Evolutionary conservation across 1,140 invertebrate genomes (phyloP).

Genomic region (Dendroctonus valens): DNA sequence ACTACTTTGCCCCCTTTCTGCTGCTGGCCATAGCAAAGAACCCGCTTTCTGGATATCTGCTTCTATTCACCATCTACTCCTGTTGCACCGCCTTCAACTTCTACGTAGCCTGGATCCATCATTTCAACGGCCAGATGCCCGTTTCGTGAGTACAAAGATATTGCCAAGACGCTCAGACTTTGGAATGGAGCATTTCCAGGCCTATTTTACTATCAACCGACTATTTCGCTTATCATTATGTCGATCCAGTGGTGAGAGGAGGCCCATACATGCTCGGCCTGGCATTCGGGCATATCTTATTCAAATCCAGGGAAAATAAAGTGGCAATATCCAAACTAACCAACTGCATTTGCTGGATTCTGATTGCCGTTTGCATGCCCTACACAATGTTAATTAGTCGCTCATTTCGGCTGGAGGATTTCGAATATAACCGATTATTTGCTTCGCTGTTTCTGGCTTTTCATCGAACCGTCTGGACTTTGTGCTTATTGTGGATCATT

Average conservation of each 20-base stretch:
- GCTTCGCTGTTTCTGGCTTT: conserved; percentile 34
- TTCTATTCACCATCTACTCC: conserved; percentile 31
- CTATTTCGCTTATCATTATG: conserved; percentile 38
- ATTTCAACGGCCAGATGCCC: conserved; percentile 38
- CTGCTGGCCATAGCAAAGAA: conserved; percentile 51
- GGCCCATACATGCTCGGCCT: conserved; percentile 39
- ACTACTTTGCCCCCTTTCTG: conserved; percentile 57
- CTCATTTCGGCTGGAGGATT: conserved; percentile 36
- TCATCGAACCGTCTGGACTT: conserved; percentile 36
- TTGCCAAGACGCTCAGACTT: background rate
- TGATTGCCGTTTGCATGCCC: conserved; percentile 30
- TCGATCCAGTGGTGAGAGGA: conserved; percentile 33
- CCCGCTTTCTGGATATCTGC: conserved; percentile 32
- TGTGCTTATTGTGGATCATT: conserved; percentile 39
- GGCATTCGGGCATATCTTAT: conserved; percentile 35
- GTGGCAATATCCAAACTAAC: conserved; percentile 25
- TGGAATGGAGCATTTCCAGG: conserved; percentile 3
- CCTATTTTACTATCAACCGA: conserved; percentile 8
- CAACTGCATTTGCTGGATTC: conserved; percentile 34
- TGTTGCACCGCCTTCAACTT: conserved; percentile 37
- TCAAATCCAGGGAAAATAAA: conserved; percentile 36
- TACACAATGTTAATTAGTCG: conserved; percentile 29
- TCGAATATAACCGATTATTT: conserved; percentile 35
- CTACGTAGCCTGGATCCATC: conserved; percentile 39
- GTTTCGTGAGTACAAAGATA: conserved; percentile 31